Base-by-base conservation (phyloP, 2,888 invertebrate species). In the Cantharis flavilabris region DNA sequence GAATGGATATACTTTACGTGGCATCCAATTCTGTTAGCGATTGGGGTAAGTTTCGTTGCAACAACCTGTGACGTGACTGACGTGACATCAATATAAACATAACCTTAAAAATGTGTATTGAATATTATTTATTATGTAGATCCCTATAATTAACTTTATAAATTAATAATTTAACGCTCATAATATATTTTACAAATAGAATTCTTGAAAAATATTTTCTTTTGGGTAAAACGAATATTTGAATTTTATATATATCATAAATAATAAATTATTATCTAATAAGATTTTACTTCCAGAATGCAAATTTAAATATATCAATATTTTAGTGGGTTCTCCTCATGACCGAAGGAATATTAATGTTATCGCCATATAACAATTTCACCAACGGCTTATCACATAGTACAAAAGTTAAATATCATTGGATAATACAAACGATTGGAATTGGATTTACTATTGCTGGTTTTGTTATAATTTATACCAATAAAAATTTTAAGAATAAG, bases 291-390 rank as follows among this genome's bases (percentile, higher is more conserved):
- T 49, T 5, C n/a, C 5, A 49, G 49, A 7, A 16, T 71, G 1
- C 3, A 64, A 30, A 33, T 70, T 65, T 67, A 69, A 69, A 72
- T 33, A 3, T 33, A 16, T 70, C 70, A 28, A 72, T 79, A n/a
- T 87, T 88, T 77, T 75, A 88, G 88, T 88, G 87, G 86, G 82
- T 85, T 80, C 77, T 88, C 7, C 65, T 88, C 30, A 86, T 88
- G 86, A 84, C 85, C 4, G 86, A 88, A 82, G 87, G 85, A 23
- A 84, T 88, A 62, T 79, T 87, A 65, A 78, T 84, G 11, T 80
- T 88, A 26, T 82, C 85, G 33, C 84, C 85, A 74, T 84, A 86
- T 76, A 88, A 87, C 79, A 81, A 85, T 9, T 76, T 87, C 28
- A 83, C 83, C 33, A 82, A 80, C 75, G 81, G 78, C 28, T 80